Evolutionary conservation across 37 sponge, comb jelly and placozoan genomes (phyloP).

Genomic region (Tethya wilhelma): DNA sequence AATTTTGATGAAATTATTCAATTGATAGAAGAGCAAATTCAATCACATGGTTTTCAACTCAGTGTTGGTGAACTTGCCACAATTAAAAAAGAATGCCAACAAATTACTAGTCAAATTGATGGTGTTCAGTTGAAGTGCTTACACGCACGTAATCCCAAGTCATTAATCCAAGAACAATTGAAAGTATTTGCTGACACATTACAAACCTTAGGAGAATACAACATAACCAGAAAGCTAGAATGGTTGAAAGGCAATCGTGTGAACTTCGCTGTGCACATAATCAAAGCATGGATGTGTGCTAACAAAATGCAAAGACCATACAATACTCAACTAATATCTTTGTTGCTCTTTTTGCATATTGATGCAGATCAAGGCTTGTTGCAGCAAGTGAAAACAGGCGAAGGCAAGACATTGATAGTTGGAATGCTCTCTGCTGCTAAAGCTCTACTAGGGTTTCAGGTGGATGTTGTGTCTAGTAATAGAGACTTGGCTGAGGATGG

Average conservation of each 20-base stretch:
- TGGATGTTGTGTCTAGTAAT: constrained; percentile 10
- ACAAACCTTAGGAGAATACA: too few relatives aligned
- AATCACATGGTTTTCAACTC: background rate
- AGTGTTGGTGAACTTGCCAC: background rate
- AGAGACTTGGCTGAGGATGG: background rate
- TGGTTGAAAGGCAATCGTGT: background rate
- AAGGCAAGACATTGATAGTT: constrained; percentile 20
- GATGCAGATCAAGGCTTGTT: too few relatives aligned
- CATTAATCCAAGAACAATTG: background rate
- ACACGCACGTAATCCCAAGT: background rate
- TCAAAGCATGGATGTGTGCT: background rate
- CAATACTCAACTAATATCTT: background rate
- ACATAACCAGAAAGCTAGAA: background rate
- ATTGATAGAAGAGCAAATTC: background rate
- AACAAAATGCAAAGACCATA: background rate
- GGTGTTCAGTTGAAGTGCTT: background rate
- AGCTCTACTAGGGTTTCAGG: background rate
- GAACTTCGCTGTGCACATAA: background rate
- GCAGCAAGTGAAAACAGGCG: constrained; percentile 8
- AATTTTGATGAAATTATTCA: background rate
- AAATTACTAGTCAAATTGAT: background rate
- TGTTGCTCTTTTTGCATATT: background rate
- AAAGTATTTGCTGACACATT: background rate
- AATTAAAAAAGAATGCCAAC: background rate
- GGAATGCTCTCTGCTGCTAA: background rate